Conservation (phyloP, 2,797 vertebrate species). For the Paratrypauchen microcephalus region DNA sequence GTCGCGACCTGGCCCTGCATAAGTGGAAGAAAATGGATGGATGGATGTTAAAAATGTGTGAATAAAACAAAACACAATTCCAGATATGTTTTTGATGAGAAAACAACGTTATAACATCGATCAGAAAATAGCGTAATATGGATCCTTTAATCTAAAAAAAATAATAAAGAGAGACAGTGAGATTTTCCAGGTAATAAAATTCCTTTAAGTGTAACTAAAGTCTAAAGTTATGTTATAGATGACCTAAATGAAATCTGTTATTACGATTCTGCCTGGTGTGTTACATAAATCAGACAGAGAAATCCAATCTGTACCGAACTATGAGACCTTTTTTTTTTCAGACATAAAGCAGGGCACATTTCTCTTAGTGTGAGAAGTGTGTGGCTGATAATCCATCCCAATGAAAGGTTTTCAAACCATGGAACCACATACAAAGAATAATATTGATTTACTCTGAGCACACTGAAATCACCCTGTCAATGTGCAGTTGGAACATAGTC, state of each 20-base stretch:
- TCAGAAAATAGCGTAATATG: too few species aligned
- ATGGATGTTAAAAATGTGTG: too few species aligned
- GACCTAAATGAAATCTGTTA: background rate
- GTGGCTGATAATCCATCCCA: slow-evolving; percentile 8
- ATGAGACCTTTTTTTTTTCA: background rate
- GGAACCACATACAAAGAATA: background rate
- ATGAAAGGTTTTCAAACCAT: slow-evolving; percentile 2
- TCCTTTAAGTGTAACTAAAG: too few species aligned
- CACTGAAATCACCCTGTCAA: background rate
- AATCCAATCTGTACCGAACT: background rate
- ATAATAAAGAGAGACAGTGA: too few species aligned
- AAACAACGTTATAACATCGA: too few species aligned
- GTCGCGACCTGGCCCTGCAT: too few species aligned
- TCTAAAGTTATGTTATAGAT: too few species aligned
- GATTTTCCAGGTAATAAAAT: too few species aligned
- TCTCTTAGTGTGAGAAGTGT: background rate
- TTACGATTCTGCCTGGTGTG: background rate
- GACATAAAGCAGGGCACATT: background rate
- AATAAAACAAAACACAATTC: too few species aligned
- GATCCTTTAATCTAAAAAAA: too few species aligned
- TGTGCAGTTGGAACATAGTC: background rate
- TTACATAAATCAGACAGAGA: background rate
- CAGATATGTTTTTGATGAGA: too few species aligned
- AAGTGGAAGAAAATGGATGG: too few species aligned
- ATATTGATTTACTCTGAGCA: slow-evolving; percentile 1